These are phyloP conservation scores for Suillia variegata DNA, from an alignment of 2,888 invertebrate genomes.

Conservation along the genomic window DNA sequence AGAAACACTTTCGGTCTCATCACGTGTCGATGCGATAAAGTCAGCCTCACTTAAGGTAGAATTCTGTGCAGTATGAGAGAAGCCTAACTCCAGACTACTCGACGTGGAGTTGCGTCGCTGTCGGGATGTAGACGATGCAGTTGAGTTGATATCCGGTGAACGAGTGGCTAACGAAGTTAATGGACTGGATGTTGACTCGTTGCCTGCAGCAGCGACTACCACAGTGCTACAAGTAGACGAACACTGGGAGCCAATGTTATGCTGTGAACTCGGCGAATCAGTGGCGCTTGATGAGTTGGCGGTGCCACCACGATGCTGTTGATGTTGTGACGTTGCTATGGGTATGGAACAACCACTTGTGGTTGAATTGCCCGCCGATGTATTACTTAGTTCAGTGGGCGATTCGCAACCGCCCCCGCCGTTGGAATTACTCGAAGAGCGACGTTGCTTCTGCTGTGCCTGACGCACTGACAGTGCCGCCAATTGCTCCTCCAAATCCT, in stretches of 20 bases:
- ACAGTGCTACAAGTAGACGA: conserved; percentile 87
- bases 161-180: conserved; percentile 39
- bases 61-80: conserved; percentile 86
- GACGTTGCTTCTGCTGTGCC: conserved; percentile 32
- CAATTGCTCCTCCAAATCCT: conserved; percentile 61
- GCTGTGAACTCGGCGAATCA: conserved; percentile 62
- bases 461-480: conserved; percentile 59
- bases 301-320: no score
- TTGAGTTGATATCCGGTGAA: conserved; percentile 31
- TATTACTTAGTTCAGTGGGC: conserved; percentile 34
- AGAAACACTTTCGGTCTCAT: conserved; percentile 63
- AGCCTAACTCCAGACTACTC: conserved; percentile 82
- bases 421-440: conserved; percentile 19
- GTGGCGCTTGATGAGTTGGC: conserved; percentile 59
- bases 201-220: conserved; percentile 68
- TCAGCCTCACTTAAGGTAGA: conserved; percentile 78
- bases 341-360: conserved; percentile 37
- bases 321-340: conserved; percentile 29
- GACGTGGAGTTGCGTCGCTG: conserved; percentile 74
- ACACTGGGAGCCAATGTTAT: conserved; percentile 80
- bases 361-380: conserved; percentile 32
- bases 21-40: conserved; percentile 55
- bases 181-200: conserved; percentile 57
- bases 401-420: conserved; percentile 39
- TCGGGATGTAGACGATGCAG: conserved; percentile 53